Evolutionary conservation across 2,888 invertebrate species (phyloP).

Genomic region (Hyposoter didymator): DNA sequence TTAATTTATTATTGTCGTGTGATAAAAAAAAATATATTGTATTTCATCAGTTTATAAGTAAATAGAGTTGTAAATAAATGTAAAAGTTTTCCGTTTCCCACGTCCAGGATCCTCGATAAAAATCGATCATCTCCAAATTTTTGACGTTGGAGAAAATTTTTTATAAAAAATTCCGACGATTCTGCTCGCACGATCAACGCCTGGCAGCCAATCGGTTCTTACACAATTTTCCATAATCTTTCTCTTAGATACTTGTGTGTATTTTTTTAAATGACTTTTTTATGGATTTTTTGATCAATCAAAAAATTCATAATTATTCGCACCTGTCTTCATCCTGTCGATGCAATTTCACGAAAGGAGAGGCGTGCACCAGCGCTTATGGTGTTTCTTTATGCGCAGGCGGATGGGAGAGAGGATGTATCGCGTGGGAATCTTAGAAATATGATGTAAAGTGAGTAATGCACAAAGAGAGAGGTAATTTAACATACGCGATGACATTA

Average conservation of each 20-base stretch:
- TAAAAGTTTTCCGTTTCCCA: constrained; percentile 10
- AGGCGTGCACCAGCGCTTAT: constrained; percentile 33
- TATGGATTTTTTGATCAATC: constrained; percentile 2
- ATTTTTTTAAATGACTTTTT: neutral
- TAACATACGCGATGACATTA: constrained; percentile 56
- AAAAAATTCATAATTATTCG: constrained; percentile 33
- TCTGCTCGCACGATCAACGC: constrained; percentile 4
- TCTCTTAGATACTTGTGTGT: too few relatives aligned
- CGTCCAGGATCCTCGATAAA: neutral
- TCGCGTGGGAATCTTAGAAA: constrained; percentile 65
- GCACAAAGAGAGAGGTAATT: constrained; percentile 58
- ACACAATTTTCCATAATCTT: neutral
- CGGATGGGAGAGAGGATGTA: constrained; percentile 54
- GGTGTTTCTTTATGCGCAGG: constrained; percentile 41
- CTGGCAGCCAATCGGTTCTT: constrained; percentile 1
- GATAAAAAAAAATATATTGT: constrained; percentile 22
- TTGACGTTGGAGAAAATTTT: neutral
- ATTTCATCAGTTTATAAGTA: constrained; percentile 40
- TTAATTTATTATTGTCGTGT: constrained; percentile 64
- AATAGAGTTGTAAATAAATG: constrained; percentile 37
- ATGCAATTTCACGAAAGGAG: constrained; percentile 42
- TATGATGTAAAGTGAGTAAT: constrained; percentile 58
- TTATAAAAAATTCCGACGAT: neutral
- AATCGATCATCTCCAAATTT: neutral
- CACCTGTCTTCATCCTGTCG: constrained; percentile 59